Conservation (phyloP, 1,140 invertebrate genomes). For the Lepidostoma basale region DNA sequence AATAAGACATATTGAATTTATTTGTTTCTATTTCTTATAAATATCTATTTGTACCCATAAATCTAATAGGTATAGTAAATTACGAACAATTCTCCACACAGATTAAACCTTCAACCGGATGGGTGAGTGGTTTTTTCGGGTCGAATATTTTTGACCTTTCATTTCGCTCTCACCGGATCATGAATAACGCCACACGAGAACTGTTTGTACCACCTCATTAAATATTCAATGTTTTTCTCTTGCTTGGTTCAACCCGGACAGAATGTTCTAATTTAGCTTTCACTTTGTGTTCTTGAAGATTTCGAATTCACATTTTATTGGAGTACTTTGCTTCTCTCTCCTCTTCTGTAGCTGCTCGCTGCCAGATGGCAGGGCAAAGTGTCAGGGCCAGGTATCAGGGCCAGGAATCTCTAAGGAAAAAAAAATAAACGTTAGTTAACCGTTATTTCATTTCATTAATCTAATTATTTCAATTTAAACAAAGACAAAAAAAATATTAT, state of each 20-base stretch:
- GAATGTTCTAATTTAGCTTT: slow-evolving; percentile 40
- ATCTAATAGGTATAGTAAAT: background rate
- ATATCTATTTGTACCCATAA: slow-evolving; percentile 16
- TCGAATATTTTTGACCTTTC: slow-evolving; percentile 40
- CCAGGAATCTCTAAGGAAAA: no score
- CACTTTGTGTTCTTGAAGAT: slow-evolving; percentile 33
- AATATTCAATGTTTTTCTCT: slow-evolving; percentile 37
- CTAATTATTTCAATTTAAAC: no score
- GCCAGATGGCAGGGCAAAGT: no score
- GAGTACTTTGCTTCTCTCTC: background rate
- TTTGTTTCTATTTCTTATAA: no score
- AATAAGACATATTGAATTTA: slow-evolving; percentile 20
- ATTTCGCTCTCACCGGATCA: slow-evolving; percentile 39
- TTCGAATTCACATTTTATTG: slow-evolving; percentile 22
- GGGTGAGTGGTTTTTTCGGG: slow-evolving; percentile 39
- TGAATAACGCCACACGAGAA: slow-evolving; percentile 19
- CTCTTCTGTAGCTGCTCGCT: background rate
- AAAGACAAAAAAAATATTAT: no score
- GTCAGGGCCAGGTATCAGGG: no score
- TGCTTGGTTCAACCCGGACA: slow-evolving; percentile 33
- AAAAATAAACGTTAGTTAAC: no score
- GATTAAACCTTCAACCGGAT: slow-evolving; percentile 37
- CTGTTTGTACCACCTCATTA: slow-evolving; percentile 35
- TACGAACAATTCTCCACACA: background rate
- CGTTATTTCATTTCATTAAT: no score